A percentile compares a stretch with the other conserved stretches of the same genome.
phyloP scores from a whole-genome alignment of 2,888 invertebrate genomes.

The Dolichopus griseipennis region DNA sequence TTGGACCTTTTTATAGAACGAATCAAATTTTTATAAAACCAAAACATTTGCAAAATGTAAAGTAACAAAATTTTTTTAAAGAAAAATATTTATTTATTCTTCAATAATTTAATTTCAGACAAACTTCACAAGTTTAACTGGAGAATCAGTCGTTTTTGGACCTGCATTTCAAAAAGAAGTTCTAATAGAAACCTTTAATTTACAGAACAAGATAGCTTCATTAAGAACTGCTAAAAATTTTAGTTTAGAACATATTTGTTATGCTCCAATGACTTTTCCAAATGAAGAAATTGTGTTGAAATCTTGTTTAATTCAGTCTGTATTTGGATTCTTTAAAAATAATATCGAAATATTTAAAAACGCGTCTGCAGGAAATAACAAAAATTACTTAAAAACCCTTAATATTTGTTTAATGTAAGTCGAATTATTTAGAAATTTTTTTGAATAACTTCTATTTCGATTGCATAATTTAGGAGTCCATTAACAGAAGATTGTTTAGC shows the following conservation, averaged over 20 bases:
- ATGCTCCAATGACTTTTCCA: slow-evolving; percentile 67
- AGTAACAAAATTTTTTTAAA: slow-evolving; percentile 25
- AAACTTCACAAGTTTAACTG: slow-evolving; percentile 40
- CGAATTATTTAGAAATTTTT: background rate
- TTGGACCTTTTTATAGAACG: slow-evolving; percentile 81
- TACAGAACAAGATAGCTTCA: slow-evolving; percentile 58
- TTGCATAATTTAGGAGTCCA: slow-evolving; percentile 44
- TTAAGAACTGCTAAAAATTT: slow-evolving; percentile 49
- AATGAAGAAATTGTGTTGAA: slow-evolving; percentile 47
- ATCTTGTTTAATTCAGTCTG: slow-evolving; percentile 73
- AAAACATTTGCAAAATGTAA: slow-evolving; percentile 41
- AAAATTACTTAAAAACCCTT: slow-evolving; percentile 38
- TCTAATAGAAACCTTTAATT: slow-evolving; percentile 57
- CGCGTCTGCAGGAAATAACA: slow-evolving; percentile 40
- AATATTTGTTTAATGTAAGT: slow-evolving; percentile 38
- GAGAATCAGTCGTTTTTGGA: slow-evolving; percentile 51
- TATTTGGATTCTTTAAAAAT: slow-evolving; percentile 70
- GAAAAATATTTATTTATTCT: background rate
- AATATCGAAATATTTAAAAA: slow-evolving; percentile 46
- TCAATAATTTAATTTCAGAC: slow-evolving; percentile 27
- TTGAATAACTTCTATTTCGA: slow-evolving; percentile 8
- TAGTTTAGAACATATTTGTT: slow-evolving; percentile 66
- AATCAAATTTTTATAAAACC: slow-evolving; percentile 80
- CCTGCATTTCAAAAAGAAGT: slow-evolving; percentile 74
- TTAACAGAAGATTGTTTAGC: slow-evolving; percentile 62